Evolutionary conservation across 2,797 vertebrate genomes (phyloP).

Genomic region (Coregonus ussuriensis): DNA sequence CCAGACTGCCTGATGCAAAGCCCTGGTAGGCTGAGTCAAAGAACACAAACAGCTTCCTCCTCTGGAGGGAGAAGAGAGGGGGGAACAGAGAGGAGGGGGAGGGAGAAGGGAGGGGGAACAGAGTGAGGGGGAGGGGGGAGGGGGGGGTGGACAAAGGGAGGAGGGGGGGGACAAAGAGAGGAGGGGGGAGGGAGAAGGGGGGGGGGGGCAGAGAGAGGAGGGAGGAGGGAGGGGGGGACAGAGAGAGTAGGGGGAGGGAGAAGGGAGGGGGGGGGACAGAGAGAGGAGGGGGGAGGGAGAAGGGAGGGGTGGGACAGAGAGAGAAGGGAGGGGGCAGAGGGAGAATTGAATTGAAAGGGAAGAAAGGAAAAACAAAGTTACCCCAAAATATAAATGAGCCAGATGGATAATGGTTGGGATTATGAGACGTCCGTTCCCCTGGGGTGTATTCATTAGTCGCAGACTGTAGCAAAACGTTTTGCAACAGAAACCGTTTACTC

Average conservation of each 20-base stretch:
- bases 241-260: conserved; percentile 1
- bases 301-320: too few species aligned
- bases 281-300: neutral
- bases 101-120: too few species aligned
- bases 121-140: too few species aligned
- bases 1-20: conserved; percentile 92
- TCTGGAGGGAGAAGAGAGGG: conserved; percentile 64
- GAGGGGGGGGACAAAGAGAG: neutral
- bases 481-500: neutral
- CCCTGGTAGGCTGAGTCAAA: conserved; percentile 98
- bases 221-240: neutral
- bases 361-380: neutral
- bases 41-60: conserved; percentile 89
- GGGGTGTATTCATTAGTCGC: too few species aligned
- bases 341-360: too few species aligned
- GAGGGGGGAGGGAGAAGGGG: too few species aligned
- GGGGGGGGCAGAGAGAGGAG: conserved; percentile 6
- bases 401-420: neutral
- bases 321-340: neutral
- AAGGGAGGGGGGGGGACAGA: too few species aligned
- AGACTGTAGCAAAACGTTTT: neutral
- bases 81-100: too few species aligned
- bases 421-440: too few species aligned
- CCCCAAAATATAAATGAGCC: neutral
- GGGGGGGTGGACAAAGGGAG: neutral